These are phyloP conservation scores for Megalurothrips usitatus DNA, from an alignment of 2,888 invertebrate genomes.

Conservation along the genomic window DNA sequence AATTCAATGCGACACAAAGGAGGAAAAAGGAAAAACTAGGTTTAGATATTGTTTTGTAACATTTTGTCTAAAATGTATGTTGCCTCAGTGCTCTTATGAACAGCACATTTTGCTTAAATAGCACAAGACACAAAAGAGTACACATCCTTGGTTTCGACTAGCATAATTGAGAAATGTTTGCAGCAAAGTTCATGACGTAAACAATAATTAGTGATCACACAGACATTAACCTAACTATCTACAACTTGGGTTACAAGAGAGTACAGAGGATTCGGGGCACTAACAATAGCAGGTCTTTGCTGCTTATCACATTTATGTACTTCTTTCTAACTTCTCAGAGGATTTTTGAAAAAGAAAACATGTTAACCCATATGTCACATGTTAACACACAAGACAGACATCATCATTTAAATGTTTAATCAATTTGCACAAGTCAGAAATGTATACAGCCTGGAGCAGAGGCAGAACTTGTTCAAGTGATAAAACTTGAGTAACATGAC, in stretches of 20 bases:
- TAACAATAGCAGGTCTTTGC: slow-evolving; percentile 2
- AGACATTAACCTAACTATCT: slow-evolving; percentile 8
- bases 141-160: slow-evolving; percentile 8
- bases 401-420: too few species aligned
- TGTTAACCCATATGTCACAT: not conserved
- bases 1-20: not conserved
- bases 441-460: too few species aligned
- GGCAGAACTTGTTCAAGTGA: too few species aligned
- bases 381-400: not conserved
- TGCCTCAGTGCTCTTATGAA: not conserved
- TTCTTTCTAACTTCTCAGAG: not conserved
- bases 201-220: slow-evolving; percentile 21
- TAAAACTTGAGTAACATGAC: too few species aligned
- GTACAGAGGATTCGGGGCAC: slow-evolving; percentile 2
- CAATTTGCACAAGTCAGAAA: too few species aligned
- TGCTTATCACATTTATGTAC: slow-evolving; percentile 19
- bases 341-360: not conserved
- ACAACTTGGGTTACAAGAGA: slow-evolving; percentile 14
- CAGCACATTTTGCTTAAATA: not conserved
- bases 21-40: not conserved
- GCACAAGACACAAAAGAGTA: not conserved
- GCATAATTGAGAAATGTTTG: slow-evolving; percentile 17
- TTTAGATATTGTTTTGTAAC: not conserved
- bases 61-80: not conserved
- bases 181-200: slow-evolving; percentile 8